Conservation (phyloP, 2,797 vertebrate species). For the Meriones psammophilus region DNA sequence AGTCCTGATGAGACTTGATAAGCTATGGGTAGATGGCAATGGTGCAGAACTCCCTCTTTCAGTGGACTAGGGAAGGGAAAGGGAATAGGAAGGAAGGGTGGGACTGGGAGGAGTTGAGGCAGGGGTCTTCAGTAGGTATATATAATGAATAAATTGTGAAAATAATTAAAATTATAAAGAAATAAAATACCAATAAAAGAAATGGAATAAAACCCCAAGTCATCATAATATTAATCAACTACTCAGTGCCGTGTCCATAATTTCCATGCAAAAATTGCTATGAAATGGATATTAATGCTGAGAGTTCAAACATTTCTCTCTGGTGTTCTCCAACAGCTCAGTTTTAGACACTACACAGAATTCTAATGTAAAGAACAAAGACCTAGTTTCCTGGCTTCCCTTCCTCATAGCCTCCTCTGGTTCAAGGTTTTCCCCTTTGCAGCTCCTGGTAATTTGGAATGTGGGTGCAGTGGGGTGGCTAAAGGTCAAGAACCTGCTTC, state of each 20-base stretch:
- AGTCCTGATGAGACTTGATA: no score
- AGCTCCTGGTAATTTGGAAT: background rate
- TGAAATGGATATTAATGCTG: background rate
- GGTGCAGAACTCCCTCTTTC: no score
- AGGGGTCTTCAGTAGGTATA: no score
- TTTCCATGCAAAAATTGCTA: background rate
- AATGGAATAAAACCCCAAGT: background rate
- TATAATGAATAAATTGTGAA: background rate
- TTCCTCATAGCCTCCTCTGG: background rate
- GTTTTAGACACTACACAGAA: background rate
- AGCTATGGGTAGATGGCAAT: no score
- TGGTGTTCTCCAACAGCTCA: no score
- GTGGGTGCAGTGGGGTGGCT: background rate
- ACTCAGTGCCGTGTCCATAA: background rate
- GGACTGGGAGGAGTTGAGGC: no score
- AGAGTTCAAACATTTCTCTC: background rate
- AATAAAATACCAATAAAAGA: no score
- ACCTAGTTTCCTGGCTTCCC: background rate
- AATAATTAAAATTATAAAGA: no score
- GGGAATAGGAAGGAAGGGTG: no score
- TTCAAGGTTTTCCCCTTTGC: background rate
- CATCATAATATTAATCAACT: background rate
- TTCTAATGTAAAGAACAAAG: background rate
- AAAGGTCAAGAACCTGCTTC: background rate
- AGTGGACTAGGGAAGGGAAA: no score